A percentile compares a stretch with the other conserved stretches of the same genome.
Conservation (phyloP, 2,113 vertebrate genomes). For the Marcusenius ussheri region DNA sequence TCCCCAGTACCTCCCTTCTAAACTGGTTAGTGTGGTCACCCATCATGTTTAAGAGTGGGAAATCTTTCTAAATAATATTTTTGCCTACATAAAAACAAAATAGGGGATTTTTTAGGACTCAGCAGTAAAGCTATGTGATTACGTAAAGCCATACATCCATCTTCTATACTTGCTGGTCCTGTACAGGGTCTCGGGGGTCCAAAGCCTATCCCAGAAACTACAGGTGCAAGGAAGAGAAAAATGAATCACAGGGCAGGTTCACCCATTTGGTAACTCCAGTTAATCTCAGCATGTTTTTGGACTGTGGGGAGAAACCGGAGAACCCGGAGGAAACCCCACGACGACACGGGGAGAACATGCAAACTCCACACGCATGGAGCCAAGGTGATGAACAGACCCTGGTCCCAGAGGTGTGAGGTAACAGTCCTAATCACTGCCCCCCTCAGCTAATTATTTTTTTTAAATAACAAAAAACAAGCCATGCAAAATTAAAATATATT, state of each 20-base stretch:
- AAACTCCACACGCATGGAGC: neutral
- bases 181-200: neutral
- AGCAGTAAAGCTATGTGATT: neutral
- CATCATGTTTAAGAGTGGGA: neutral
- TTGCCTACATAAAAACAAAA: neutral
- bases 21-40: neutral
- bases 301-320: neutral
- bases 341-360: neutral
- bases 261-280: neutral
- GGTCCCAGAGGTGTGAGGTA: neutral
- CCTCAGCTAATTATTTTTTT: neutral
- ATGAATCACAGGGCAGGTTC: neutral
- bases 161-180: neutral
- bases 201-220: neutral
- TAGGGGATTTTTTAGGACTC: neutral
- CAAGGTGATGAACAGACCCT: too few relatives aligned
- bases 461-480: neutral
- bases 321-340: neutral
- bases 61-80: neutral
- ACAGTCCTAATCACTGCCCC: neutral
- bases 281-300: neutral
- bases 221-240: neutral
- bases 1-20: neutral
- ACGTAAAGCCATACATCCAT: neutral
- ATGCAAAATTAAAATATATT: neutral